phyloP scores from a whole-genome alignment of 2,113 vertebrate species.

The Pelecanus crispus region DNA sequence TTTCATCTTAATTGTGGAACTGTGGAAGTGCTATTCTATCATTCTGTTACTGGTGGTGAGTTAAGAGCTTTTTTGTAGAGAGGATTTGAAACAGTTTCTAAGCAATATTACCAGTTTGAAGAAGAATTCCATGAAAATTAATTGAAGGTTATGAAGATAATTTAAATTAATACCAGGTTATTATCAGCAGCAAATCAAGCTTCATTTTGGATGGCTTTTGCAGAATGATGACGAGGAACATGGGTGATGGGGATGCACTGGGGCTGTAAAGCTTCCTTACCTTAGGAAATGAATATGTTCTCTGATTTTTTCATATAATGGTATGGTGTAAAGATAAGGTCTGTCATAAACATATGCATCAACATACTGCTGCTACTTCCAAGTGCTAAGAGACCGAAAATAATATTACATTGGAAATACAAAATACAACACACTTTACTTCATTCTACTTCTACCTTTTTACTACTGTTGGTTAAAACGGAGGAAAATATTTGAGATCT shows the following conservation, averaged over 20 bases:
- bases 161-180: background rate
- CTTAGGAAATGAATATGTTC: background rate
- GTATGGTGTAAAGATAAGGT: background rate
- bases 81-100: background rate
- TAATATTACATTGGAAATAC: background rate
- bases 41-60: background rate
- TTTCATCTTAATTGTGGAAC: background rate
- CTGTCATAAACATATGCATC: background rate
- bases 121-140: background rate
- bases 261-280: background rate
- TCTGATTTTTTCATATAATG: background rate
- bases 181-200: background rate
- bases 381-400: background rate
- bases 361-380: background rate
- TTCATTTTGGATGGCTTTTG: background rate
- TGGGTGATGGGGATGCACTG: background rate
- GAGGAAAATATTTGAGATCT: background rate
- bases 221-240: background rate
- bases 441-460: background rate
- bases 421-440: background rate
- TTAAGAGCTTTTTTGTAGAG: background rate
- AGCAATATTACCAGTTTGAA: background rate
- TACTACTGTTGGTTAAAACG: background rate
- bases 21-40: background rate
- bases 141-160: background rate